A percentile compares a stretch with the other conserved stretches of the same genome.
These are phyloP conservation scores for Stegostoma tigrinum DNA, from an alignment of 2,113 vertebrate species.

Conservation along the genomic window DNA sequence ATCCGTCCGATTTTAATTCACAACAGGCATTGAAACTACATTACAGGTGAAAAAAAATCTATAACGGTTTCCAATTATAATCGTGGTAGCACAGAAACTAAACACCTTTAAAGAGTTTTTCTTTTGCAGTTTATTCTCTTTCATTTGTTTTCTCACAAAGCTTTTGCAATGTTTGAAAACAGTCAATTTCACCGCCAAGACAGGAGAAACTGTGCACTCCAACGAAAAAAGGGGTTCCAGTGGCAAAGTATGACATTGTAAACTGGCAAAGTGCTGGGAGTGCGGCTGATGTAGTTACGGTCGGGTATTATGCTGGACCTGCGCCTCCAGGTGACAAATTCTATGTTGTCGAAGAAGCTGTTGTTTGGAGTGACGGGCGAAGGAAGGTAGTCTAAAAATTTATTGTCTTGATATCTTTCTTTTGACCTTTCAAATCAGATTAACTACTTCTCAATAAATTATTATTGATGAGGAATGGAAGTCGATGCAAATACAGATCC, in stretches of 20 bases:
- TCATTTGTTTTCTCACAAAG: constrained; percentile 41
- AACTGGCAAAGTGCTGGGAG: constrained; percentile 58
- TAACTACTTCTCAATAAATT: not conserved
- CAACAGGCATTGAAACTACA: not conserved
- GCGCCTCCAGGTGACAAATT: not conserved
- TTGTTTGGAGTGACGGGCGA: not conserved
- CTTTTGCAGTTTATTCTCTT: not conserved
- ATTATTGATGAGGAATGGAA: not conserved
- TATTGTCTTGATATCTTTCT: not conserved
- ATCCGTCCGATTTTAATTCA: not conserved
- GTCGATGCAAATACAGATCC: not conserved
- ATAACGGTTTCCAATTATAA: not conserved
- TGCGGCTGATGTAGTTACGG: constrained; percentile 52
- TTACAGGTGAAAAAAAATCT: not conserved
- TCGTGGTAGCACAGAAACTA: not conserved
- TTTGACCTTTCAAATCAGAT: no score
- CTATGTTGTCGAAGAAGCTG: not conserved
- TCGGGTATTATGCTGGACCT: constrained; percentile 55
- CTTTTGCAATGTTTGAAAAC: constrained; percentile 57
- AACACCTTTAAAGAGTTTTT: not conserved
- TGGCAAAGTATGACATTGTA: constrained; percentile 56
- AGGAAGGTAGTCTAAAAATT: not conserved
- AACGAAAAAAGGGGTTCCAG: constrained; percentile 56
- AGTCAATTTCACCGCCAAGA: constrained; percentile 59
- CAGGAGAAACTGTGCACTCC: constrained; percentile 57